Base-by-base conservation (phyloP, 2,797 vertebrate species). In the Sebastes itinus region DNA sequence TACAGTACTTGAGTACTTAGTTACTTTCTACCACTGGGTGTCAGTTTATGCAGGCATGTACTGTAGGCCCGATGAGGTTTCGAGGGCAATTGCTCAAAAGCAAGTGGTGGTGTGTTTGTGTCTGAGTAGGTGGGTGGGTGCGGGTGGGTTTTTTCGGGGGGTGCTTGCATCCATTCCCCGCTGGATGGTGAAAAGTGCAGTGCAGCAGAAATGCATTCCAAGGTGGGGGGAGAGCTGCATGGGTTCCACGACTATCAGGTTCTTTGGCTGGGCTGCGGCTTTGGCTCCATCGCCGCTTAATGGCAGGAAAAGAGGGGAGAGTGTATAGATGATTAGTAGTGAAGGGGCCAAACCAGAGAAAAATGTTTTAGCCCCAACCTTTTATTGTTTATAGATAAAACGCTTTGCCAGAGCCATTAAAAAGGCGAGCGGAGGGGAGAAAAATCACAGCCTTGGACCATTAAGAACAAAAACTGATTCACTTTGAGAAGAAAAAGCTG, bases 161-260 rank as follows among this genome's bases (percentile, higher is more conserved):
- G 78, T 67, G 65, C 66, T 76, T 94, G 85, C 92, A 93, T 92
- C 93, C 91, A 90, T 90, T 93, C 93, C 93, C 91, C 81, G 86
- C 88, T 91, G 88, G 92, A 93, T 94, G 92, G 80, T 85, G 88
- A 95, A 95, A 96, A 94, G 94, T 95, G 93, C 95, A 93, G 91
- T 62, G 65, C 90, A 90, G 95, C 94, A 95, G 93, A 94, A 95
- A 94, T 92, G 88, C 92, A 93, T 94, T 96, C 94, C 93, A 95
- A 90, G 88, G 85, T 76, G 85, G 86, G 78, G 89, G 82, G 86
- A 56, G 81, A 84, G 90, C 89, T 88, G 82, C 88, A 83, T 49
- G 87, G 93, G 92, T 95, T 96, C 94, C 95, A 96, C 94, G 95
- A 94, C 95, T 96, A 95, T 96, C 95, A 93, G 94, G 93, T 96